These are phyloP conservation scores for Melangyna quadrimaculata DNA, from an alignment of 2,888 invertebrate genomes.

Conservation along the genomic window DNA sequence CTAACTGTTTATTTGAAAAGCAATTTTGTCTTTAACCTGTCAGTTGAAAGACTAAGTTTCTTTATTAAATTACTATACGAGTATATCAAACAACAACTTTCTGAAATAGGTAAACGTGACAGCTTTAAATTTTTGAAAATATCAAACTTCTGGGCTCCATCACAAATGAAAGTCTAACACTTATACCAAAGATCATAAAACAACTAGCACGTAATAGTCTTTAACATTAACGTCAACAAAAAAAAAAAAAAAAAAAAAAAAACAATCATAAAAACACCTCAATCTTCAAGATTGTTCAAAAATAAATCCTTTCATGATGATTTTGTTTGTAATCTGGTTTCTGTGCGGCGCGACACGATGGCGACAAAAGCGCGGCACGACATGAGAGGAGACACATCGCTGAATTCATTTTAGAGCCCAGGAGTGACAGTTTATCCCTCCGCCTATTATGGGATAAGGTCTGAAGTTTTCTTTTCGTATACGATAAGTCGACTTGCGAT, in stretches of 20 bases:
- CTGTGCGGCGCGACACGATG: background rate
- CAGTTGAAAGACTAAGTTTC: background rate
- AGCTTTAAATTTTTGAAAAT: background rate
- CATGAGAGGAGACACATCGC: background rate
- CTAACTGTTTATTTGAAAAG: background rate
- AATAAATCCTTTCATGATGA: background rate
- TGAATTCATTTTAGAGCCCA: background rate
- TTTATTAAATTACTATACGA: background rate
- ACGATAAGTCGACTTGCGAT: conserved; percentile 16
- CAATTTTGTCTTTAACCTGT: background rate
- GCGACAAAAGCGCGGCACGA: background rate
- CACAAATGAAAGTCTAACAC: background rate
- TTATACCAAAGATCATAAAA: background rate
- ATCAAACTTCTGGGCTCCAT: background rate
- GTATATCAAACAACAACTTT: background rate
- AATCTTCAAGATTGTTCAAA: background rate
- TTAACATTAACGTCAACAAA: background rate
- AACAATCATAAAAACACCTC: background rate
- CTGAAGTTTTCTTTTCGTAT: background rate
- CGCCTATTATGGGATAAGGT: background rate
- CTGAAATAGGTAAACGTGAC: background rate
- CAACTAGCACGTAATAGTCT: background rate
- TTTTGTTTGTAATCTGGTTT: background rate
- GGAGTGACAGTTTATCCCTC: background rate
- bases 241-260: background rate